Conservation (phyloP, 2,797 vertebrate species). For the Pygocentrus nattereri region DNA sequence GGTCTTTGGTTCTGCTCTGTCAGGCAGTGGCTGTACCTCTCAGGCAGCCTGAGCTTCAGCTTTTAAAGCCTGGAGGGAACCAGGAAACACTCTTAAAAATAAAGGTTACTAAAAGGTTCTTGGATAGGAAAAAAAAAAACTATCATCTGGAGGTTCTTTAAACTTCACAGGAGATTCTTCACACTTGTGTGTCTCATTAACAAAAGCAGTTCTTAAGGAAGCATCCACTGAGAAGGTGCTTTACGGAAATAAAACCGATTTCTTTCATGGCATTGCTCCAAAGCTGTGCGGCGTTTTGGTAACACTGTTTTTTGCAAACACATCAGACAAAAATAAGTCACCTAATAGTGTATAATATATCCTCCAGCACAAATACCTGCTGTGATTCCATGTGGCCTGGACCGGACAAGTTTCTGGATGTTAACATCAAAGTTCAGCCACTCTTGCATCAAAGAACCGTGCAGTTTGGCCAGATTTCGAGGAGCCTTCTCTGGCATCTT, state of each 20-base stretch:
- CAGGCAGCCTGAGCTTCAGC: constrained; percentile 8
- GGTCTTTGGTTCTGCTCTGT: background rate
- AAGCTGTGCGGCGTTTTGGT: background rate
- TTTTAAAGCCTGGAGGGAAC: constrained; percentile 21
- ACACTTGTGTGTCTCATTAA: background rate
- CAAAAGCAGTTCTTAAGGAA: background rate
- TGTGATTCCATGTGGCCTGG: too few species aligned
- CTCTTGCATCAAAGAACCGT: too few species aligned
- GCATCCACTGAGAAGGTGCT: background rate
- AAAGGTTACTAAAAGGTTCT: constrained; percentile 4
- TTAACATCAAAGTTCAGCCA: too few species aligned
- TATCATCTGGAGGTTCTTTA: background rate
- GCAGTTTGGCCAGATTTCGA: too few species aligned
- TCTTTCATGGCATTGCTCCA: background rate
- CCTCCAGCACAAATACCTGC: too few species aligned
- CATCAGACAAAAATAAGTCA: too few species aligned
- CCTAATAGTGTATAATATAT: too few species aligned
- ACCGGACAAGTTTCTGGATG: too few species aligned
- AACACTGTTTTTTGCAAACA: too few species aligned
- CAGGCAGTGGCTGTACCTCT: background rate
- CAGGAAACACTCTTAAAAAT: constrained; percentile 6
- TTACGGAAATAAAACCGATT: background rate
- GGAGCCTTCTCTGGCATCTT: too few species aligned
- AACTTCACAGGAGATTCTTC: background rate
- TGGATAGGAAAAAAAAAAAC: background rate